Percentiles rank a stretch among this genome's conserved stretches.
Conservation (phyloP, 2,113 vertebrate species). For the Sisor rabdophorus region DNA sequence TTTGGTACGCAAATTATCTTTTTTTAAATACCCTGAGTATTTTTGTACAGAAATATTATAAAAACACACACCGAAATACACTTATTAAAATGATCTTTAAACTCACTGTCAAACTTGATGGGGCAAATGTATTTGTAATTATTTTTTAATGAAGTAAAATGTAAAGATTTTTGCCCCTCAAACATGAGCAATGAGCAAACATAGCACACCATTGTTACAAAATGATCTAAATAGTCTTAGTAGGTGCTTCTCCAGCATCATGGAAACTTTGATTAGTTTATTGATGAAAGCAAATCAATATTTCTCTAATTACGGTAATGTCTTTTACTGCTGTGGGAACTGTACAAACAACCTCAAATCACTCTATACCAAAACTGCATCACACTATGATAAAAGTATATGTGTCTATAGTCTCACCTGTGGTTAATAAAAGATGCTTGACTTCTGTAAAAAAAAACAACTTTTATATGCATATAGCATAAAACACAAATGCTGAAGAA, state of each 20-base stretch:
- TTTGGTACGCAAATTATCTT: not conserved
- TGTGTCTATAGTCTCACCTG: not conserved
- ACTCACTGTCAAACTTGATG: too few species aligned
- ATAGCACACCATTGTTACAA: constrained; percentile 4
- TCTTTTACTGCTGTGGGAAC: not conserved
- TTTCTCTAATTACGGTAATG: constrained; percentile 24
- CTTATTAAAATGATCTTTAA: too few species aligned
- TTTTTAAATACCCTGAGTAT: not conserved
- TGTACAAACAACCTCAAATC: not conserved
- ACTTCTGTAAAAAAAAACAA: too few species aligned
- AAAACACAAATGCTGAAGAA: not conserved
- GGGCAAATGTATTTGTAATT: too few species aligned
- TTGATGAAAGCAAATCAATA: constrained; percentile 27
- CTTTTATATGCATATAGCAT: too few species aligned
- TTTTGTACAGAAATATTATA: not conserved
- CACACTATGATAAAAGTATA: not conserved
- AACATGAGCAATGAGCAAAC: constrained; percentile 3
- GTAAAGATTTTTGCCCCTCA: not conserved
- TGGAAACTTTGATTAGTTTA: constrained; percentile 40
- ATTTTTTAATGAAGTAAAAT: too few species aligned
- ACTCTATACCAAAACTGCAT: not conserved
- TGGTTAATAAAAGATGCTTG: not conserved
- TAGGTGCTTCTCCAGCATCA: constrained; percentile 11
- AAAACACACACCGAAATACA: not conserved
- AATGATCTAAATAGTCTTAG: constrained; percentile 13